Base-by-base conservation (phyloP, 30 jellyfish, hydroid and myxozoan species). In the Cassiopea andromeda region DNA sequence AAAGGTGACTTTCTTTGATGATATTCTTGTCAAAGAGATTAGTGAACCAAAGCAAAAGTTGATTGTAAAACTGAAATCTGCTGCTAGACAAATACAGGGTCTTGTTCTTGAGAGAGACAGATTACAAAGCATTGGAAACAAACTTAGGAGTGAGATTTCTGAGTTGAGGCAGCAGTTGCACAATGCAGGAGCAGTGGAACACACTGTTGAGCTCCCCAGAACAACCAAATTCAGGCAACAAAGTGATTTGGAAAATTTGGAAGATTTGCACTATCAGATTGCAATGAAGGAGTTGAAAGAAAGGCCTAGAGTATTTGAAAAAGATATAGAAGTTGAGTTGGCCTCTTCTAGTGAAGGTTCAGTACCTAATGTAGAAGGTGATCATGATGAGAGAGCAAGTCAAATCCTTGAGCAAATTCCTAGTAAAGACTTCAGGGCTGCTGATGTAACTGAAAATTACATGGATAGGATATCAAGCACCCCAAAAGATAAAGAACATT, bases 71-170 rank as follows among this genome's bases (percentile, higher is more conserved):
- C 75, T 87, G 46, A 79, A 78, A 49, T 87, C 94, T 19, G 94
- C 94, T 1, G 90, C 88, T 27, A 18, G 48, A 13, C 81, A 87
- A 50, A 87, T 87, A 8, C 85, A 78, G 73, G 82, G 72, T 44
- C 78, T 87, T 49, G 44, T 75, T 73, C 3, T 67, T 48, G 96
- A 89, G 58, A 72, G 85, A 50, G 92, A 81, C 75, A 80, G 88
- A 70, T 87, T 93, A 64, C 78, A 89, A 15, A 85, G 80, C 67
- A 77, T 77, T 73, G 94, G 98, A 17, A 93, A 93, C 69, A 85
- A 75, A 59, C 88, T 93, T 5, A 87, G 98, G 15, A 91, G 91
- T 73, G 97, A 93, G 45, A 44, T 93, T 43, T n/a, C 78, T 15
- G 78, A n/a, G 18, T 60, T 80, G 87, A 89, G 73, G 61, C 45